phyloP scores from a whole-genome alignment of 1,140 invertebrate genomes.

The Drosophila bocqueti region DNA sequence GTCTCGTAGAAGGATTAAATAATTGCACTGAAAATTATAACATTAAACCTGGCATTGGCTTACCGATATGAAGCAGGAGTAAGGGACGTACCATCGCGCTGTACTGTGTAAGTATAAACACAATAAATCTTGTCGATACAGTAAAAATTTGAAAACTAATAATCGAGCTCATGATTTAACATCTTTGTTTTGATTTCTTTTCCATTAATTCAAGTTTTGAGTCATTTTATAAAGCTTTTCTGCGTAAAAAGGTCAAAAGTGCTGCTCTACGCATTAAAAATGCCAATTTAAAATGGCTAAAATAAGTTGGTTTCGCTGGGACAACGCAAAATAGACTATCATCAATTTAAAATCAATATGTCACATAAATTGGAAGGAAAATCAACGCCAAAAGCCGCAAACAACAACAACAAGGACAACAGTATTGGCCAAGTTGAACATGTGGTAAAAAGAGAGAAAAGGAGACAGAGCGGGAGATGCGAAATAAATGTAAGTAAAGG shows the following conservation, averaged over 20 bases:
- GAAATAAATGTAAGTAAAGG: slow-evolving; percentile 18
- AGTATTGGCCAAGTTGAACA: slow-evolving; percentile 49
- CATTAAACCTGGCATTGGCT: not conserved
- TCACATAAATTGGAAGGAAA: slow-evolving; percentile 85
- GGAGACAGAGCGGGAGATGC: not conserved
- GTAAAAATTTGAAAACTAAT: not conserved
- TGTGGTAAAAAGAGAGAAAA: slow-evolving; percentile 19
- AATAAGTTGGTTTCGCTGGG: slow-evolving; percentile 68
- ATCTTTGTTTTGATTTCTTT: not conserved
- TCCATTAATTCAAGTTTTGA: not conserved
- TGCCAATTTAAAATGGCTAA: slow-evolving; percentile 77
- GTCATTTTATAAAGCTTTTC: not conserved
- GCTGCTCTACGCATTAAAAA: slow-evolving; percentile 25
- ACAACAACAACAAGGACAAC: slow-evolving; percentile 30
- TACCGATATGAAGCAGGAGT: not conserved
- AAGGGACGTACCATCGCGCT: not conserved
- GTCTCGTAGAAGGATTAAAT: not conserved
- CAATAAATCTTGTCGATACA: not conserved
- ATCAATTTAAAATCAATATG: slow-evolving; percentile 85
- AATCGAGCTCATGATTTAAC: not conserved
- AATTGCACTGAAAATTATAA: not conserved
- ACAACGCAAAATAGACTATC: slow-evolving; percentile 79
- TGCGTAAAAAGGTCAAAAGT: not conserved
- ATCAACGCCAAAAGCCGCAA: slow-evolving; percentile 75
- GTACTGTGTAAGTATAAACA: not conserved